phyloP scores from a whole-genome alignment of 2,113 vertebrate genomes.

The Dunckerocampus dactyliophorus region DNA sequence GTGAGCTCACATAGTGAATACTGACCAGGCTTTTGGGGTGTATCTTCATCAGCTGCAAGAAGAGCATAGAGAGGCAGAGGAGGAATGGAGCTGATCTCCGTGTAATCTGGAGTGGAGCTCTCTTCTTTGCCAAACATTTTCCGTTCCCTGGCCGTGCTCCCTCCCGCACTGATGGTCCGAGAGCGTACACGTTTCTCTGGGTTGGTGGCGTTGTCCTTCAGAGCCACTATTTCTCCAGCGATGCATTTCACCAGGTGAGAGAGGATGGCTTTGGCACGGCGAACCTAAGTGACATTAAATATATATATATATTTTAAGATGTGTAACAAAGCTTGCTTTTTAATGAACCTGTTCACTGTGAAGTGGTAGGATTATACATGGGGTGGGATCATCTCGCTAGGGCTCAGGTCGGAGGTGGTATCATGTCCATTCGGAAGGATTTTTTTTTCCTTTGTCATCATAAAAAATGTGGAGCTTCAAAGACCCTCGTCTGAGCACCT shows the following conservation, averaged over 20 bases:
- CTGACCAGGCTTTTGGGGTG: constrained; percentile 61
- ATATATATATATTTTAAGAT: too few species aligned
- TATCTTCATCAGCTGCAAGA: constrained; percentile 89
- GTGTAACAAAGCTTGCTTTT: too few species aligned
- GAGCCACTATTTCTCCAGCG: constrained; percentile 90
- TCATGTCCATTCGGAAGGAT: too few species aligned
- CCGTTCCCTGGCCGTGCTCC: constrained; percentile 85
- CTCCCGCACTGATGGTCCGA: constrained; percentile 90
- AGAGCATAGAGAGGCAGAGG: constrained; percentile 91
- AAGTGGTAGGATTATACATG: too few species aligned
- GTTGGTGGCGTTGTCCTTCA: constrained; percentile 76
- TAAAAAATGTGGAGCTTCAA: too few species aligned
- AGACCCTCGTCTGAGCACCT: too few species aligned
- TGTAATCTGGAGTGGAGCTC: constrained; percentile 79
- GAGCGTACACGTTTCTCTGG: constrained; percentile 83
- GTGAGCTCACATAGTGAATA: background rate
- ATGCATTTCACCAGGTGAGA: constrained; percentile 96
- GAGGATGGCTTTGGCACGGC: constrained; percentile 91
- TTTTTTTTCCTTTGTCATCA: too few species aligned
- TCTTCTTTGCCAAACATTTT: constrained; percentile 86
- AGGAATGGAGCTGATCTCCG: constrained; percentile 93
- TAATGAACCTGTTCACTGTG: too few species aligned
- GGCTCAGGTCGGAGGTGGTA: too few species aligned
- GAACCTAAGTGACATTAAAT: constrained; percentile 39
- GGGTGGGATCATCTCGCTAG: too few species aligned